Percentiles rank a stretch among this genome's conserved stretches.
phyloP scores from a whole-genome alignment of 2,113 vertebrate genomes.

The Eubucco bourcierii region DNA sequence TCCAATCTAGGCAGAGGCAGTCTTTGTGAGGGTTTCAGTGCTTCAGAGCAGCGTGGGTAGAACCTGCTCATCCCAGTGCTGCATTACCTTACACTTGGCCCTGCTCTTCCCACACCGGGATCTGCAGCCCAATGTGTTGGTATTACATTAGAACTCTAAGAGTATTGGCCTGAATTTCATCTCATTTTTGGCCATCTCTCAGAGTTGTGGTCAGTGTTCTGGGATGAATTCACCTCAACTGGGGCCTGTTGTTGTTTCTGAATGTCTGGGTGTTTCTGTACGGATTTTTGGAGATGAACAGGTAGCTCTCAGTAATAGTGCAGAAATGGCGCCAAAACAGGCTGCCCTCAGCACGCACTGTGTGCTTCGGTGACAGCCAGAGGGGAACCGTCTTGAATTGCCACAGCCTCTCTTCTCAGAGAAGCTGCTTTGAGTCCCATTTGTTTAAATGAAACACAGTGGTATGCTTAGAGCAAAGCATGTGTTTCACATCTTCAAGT shows the following conservation, averaged over 20 bases:
- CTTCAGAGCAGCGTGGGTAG: accelerated
- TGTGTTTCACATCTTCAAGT: not conserved
- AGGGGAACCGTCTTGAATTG: accelerated
- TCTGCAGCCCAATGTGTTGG: accelerated
- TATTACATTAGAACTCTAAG: accelerated
- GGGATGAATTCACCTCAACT: not conserved
- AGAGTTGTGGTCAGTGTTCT: accelerated
- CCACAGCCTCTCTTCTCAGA: accelerated
- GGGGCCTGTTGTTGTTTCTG: not conserved
- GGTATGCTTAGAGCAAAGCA: not conserved
- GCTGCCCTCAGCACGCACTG: accelerated
- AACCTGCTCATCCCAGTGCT: accelerated
- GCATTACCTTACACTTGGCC: not conserved
- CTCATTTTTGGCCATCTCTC: not conserved
- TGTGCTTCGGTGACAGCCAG: accelerated
- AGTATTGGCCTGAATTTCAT: accelerated
- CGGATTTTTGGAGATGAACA: accelerated
- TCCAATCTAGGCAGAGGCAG: not conserved
- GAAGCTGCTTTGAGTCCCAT: accelerated
- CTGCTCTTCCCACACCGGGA: not conserved
- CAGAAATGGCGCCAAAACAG: accelerated
- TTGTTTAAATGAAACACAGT: accelerated
- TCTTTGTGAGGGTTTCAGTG: not conserved
- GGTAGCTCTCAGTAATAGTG: accelerated
- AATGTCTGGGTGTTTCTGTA: accelerated